Percentiles rank a stretch among this genome's conserved stretches.
Evolutionary conservation across 2,797 vertebrate species (phyloP).

Genomic region (Eulemur coronatus): DNA sequence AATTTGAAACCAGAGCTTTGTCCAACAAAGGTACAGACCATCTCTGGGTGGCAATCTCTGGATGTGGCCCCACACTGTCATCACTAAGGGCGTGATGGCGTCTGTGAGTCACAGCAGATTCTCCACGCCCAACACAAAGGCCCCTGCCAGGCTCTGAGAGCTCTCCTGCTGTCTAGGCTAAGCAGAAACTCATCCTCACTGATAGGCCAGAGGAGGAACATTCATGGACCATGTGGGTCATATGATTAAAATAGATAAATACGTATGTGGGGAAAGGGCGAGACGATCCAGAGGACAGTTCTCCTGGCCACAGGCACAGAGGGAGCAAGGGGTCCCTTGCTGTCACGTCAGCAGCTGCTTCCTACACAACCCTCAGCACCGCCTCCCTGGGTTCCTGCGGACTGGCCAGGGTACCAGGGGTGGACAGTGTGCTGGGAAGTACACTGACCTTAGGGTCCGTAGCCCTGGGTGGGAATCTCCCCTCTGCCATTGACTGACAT

Average conservation of each 20-base stretch:
- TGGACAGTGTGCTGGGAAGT: not conserved
- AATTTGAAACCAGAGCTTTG: not conserved
- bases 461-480: not conserved
- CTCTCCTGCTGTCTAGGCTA: not conserved
- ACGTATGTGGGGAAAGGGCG: not conserved
- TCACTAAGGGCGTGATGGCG: not conserved
- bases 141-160: not conserved
- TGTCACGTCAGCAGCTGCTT: not conserved
- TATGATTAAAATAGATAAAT: not conserved
- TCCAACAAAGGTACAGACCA: not conserved
- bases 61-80: not conserved
- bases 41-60: not conserved
- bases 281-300: not conserved
- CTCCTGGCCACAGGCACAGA: not conserved
- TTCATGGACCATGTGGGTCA: no score
- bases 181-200: not conserved
- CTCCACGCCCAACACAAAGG: not conserved
- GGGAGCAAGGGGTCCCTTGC: no score
- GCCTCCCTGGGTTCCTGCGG: not conserved
- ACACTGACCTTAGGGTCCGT: not conserved
- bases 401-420: not conserved
- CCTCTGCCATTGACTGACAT: not conserved
- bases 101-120: not conserved
- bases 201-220: not conserved
- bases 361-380: not conserved